These are phyloP conservation scores for Nemopilema nomurai DNA, from an alignment of 30 jellyfish, hydroid and myxozoan species.

Conservation along the genomic window DNA sequence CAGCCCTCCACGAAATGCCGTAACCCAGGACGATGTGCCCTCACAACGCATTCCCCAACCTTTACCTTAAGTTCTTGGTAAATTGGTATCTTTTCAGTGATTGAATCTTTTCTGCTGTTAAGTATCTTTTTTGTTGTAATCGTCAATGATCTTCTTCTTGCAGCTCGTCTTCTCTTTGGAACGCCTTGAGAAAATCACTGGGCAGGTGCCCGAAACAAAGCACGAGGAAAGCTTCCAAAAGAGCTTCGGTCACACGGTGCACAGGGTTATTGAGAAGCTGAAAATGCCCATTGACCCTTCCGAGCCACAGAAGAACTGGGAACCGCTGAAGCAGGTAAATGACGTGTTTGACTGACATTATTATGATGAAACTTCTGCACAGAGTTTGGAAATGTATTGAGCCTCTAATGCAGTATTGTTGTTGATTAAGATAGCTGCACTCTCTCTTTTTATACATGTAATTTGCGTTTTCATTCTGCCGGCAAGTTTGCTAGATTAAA, in stretches of 20 bases:
- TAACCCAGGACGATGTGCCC: no score
- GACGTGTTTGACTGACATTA: no score
- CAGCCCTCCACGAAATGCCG: no score
- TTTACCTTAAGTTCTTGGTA: no score
- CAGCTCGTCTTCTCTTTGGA: conserved; percentile 95
- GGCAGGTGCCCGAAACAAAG: conserved; percentile 97
- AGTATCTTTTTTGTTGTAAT: background rate
- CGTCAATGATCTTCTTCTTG: background rate
- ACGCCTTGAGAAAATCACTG: conserved; percentile 87
- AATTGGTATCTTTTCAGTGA: no score
- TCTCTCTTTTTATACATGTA: background rate
- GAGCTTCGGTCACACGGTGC: conserved; percentile 66
- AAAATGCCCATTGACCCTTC: conserved; percentile 88
- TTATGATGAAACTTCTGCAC: no score
- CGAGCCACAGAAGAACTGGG: conserved; percentile 91
- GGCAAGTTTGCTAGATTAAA: background rate
- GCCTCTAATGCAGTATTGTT: no score
- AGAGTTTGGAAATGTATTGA: no score
- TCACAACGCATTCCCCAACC: no score
- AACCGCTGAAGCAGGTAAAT: conserved; percentile 76
- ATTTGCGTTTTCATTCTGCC: background rate
- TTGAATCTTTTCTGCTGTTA: no score
- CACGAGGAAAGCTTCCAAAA: conserved; percentile 92
- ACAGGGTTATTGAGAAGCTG: conserved; percentile 75
- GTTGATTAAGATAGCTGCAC: background rate